Conservation (phyloP, 2,113 vertebrate genomes). For the Steatornis caripensis region DNA sequence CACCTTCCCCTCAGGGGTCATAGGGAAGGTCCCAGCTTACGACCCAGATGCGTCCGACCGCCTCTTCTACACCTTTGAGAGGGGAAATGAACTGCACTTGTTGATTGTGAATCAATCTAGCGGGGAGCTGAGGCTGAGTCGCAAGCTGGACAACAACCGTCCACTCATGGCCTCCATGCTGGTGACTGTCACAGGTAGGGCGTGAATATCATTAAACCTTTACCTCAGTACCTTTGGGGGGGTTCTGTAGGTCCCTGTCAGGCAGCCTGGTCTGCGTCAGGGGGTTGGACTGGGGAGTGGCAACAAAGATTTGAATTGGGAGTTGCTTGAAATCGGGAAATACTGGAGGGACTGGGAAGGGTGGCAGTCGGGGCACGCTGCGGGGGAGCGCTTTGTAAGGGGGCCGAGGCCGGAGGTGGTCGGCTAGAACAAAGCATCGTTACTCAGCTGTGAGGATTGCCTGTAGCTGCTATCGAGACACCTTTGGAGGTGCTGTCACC, state of each 20-base stretch:
- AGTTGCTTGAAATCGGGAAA: not conserved
- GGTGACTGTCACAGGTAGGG: conserved; percentile 95
- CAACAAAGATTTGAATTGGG: not conserved
- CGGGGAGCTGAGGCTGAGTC: conserved; percentile 92
- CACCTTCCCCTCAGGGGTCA: conserved; percentile 92
- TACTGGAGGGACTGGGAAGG: not conserved
- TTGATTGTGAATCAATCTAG: conserved; percentile 95
- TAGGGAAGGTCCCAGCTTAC: conserved; percentile 91
- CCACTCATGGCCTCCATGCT: conserved; percentile 95
- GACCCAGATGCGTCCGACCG: conserved; percentile 93
- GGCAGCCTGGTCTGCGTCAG: fast-evolving
- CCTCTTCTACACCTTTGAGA: conserved; percentile 93
- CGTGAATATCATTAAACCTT: not conserved
- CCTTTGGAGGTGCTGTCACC: not conserved
- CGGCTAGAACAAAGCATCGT: conserved; percentile 44
- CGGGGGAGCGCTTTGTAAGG: not conserved
- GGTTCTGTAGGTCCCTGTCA: fast-evolving
- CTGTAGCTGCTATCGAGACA: not conserved
- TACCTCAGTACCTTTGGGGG: not conserved
- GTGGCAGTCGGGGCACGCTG: not conserved
- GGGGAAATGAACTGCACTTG: conserved; percentile 93
- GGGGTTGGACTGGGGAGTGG: not conserved
- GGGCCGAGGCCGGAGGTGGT: not conserved
- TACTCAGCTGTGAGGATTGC: not conserved
- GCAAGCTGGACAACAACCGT: conserved; percentile 97